phyloP scores from a whole-genome alignment of 2,888 invertebrate species.

The Drosophila nigritarsus region DNA sequence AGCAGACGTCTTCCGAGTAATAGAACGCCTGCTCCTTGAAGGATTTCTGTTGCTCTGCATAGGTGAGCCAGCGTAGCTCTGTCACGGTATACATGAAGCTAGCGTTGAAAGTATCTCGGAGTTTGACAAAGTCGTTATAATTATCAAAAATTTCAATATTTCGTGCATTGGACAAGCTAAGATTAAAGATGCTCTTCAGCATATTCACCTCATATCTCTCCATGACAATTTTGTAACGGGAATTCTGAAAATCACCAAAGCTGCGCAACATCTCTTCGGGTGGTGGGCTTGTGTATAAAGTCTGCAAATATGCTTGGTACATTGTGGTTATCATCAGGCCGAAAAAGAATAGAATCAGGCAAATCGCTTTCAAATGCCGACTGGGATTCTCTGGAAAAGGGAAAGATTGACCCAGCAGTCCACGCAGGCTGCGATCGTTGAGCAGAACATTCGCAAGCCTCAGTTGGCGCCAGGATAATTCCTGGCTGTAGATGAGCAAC shows the following conservation, averaged over 20 bases:
- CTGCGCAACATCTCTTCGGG: slow-evolving; percentile 2
- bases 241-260: slow-evolving; percentile 25
- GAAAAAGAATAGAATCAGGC: slow-evolving; percentile 53
- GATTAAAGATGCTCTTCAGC: background rate
- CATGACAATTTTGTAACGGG: slow-evolving; percentile 15
- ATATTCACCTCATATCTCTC: background rate
- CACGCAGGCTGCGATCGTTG: slow-evolving; percentile 68
- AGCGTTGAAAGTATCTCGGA: slow-evolving; percentile 50
- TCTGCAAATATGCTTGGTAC: slow-evolving; percentile 62
- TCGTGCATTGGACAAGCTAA: background rate
- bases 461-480: slow-evolving; percentile 40
- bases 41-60: slow-evolving; percentile 54
- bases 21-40: slow-evolving; percentile 54
- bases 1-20: slow-evolving; percentile 47
- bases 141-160: slow-evolving; percentile 2
- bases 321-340: slow-evolving; percentile 68
- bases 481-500: slow-evolving; percentile 51
- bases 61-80: slow-evolving; percentile 47
- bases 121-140: slow-evolving; percentile 12
- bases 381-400: slow-evolving; percentile 37
- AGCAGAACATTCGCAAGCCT: slow-evolving; percentile 46
- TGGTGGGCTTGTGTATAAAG: slow-evolving; percentile 52
- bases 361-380: slow-evolving; percentile 42
- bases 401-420: slow-evolving; percentile 66
- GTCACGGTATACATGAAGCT: slow-evolving; percentile 51